Evolutionary conservation across 1,140 invertebrate species (phyloP), one percentile per base, ranked within the genome.

Genomic region (Bombus difficillimus): DNA sequence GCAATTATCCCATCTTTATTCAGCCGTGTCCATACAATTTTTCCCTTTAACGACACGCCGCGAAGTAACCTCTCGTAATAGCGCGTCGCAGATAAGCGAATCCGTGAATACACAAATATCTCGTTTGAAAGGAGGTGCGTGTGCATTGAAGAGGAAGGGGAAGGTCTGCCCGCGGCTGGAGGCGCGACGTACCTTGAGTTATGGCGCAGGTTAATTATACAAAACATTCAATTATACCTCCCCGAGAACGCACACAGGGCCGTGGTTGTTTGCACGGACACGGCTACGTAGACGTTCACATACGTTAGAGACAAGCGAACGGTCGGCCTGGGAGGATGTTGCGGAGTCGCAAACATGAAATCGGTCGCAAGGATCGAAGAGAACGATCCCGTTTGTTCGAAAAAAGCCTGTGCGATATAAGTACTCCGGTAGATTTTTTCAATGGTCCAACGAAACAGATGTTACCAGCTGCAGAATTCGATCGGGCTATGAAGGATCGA

Each of bases 191-290:
- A 93, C 90, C 87, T 91, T 95, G 95, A 95, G 94, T 95, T 95
- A 95, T 95, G 94, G 93, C 93, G 93, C 94, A 94, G 94, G 94
- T 95, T 95, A 95, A 95, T 95, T 95, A 95, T 95, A 95, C 94
- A 95, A 95, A 95, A 95, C 95, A 95, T 95, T 95, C 95, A 95
- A 95, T 95, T 95, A 95, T 95, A 95, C 93, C 92, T 93, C 92
- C 91, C 91, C 87, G 78, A 77, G 91, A 91, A 88, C 85, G 59
- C 84, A 88, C 81, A 89, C 90, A 53, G 43, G 53, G 34, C 32
- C 53, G 41, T 25, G 83, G 15, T 10, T 41, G 68, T 53, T 64
- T 86, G 77, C 69, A 81, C 62, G 66, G 43, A 53, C 18, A 66
- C 43, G 32, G 34, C 64, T 62, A 82, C 78, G 78, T 43, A 59